A percentile compares a stretch with the other conserved stretches of the same genome.
Conservation (phyloP, 2,113 vertebrate genomes). For the Anhinga anhinga region DNA sequence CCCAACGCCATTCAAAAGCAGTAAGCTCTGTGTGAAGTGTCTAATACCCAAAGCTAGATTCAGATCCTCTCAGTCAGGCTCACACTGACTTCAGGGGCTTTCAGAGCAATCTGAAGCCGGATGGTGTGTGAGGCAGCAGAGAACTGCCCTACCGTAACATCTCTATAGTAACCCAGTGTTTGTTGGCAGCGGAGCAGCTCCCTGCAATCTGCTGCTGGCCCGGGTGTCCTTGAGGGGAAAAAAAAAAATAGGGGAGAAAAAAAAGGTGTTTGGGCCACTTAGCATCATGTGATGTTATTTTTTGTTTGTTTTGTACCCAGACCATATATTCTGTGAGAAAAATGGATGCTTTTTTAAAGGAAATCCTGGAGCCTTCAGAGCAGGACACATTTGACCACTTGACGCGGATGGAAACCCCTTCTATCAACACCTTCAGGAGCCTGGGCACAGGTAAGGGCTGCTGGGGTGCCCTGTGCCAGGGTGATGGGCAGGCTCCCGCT, state of each 20-base stretch:
- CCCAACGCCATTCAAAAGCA: accelerated
- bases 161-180: not conserved
- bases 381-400: not conserved
- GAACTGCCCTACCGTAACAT: accelerated
- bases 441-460: not conserved
- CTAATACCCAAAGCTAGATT: accelerated
- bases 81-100: accelerated
- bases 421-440: accelerated
- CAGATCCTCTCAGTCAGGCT: not conserved
- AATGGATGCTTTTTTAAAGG: not conserved
- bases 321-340: not conserved
- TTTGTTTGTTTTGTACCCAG: not conserved
- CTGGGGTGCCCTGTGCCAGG: not conserved
- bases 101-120: accelerated
- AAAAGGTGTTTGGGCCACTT: accelerated
- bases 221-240: no score
- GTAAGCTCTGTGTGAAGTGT: accelerated
- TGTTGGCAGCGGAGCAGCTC: not conserved
- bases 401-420: not conserved
- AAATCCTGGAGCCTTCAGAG: not conserved
- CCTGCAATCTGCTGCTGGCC: not conserved
- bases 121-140: accelerated
- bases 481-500: not conserved
- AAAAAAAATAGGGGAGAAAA: no score
- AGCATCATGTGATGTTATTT: not conserved